These are phyloP conservation scores for Diploptera punctata DNA, from an alignment of 2,888 invertebrate genomes.

Conservation along the genomic window DNA sequence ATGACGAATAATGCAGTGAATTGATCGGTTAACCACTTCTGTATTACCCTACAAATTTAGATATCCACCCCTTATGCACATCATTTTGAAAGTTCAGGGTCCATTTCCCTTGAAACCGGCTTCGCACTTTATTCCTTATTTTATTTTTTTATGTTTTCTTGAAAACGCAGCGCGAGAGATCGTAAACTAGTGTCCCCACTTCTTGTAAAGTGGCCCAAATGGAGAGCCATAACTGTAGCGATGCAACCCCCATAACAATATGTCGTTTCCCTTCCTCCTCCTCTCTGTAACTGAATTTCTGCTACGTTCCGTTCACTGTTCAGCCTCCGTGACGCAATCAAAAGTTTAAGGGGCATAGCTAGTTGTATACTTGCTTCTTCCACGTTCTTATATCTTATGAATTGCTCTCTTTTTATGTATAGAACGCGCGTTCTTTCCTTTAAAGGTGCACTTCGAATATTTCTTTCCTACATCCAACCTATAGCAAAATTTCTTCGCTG, in stretches of 20 bases:
- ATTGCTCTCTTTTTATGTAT: too few species aligned
- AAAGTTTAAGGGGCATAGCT: too few species aligned
- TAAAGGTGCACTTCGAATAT: too few species aligned
- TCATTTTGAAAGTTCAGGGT: slow-evolving; percentile 8
- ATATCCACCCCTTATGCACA: not conserved
- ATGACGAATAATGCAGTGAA: too few species aligned
- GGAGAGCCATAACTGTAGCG: slow-evolving; percentile 21
- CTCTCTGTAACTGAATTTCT: slow-evolving; percentile 5
- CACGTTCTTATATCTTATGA: too few species aligned
- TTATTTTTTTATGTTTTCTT: slow-evolving; percentile 7
- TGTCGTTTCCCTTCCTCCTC: not conserved
- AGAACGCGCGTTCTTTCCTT: too few species aligned
- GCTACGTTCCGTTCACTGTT: too few species aligned
- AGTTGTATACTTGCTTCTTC: too few species aligned
- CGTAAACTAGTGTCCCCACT: slow-evolving; percentile 5
- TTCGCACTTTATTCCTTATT: slow-evolving; percentile 21
- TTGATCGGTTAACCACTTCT: too few species aligned
- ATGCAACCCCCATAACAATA: slow-evolving; percentile 16
- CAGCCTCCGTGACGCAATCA: not conserved
- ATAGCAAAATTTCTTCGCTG: too few species aligned
- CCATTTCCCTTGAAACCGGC: slow-evolving; percentile 17
- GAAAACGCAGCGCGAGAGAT: not conserved
- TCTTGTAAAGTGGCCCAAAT: slow-evolving; percentile 27
- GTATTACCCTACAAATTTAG: too few species aligned
- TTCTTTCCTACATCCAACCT: too few species aligned